Evolutionary conservation across 2,888 invertebrate species (phyloP), one percentile per base, ranked within the genome.

Genomic region (Eristalis tenax): DNA sequence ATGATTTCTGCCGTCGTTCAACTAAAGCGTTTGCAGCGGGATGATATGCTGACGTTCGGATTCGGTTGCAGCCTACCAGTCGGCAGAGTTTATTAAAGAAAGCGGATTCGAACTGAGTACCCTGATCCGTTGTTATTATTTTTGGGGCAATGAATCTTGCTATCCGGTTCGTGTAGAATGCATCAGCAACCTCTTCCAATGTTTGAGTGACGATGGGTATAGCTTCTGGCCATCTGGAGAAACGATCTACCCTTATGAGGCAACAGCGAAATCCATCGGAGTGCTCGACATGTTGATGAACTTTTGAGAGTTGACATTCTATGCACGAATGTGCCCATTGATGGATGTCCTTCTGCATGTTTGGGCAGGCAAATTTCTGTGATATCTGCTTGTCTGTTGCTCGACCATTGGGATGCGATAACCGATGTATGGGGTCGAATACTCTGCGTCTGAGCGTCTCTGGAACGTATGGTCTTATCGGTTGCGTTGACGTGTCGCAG

Each of bases 381-480:
- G n/a, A n/a, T n/a, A 50, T 50, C 13, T 50, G 4, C 13, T 50
- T 50, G 4, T 18, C 56, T 22, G 23, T 57, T 23, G 57, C 4
- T 57, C 57, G 57, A 22, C 57, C 57, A 22, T 1, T 57, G 22
- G 4, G n/a, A 10, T 56, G 11, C 2, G 57, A 57, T 57, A 57
- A 22, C 13, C 57, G 23, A 5, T 23, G 57, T 1, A 23, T 23
- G 23, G 22, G 23, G 23, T 57, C 57, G 57, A 57, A 23, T 2
- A 57, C 35, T 18, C 35, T 35, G 32, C n/a, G 64, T 35, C 64
- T n/a, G n/a, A 28, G 28, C 4, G 15, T 63, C 64, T 64, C 18
- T 64, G 64, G 18, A 64, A 64, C 64, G 11, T 64, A 32, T 32
- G 63, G 32, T 64, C 32, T 63, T 22, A 63, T 28, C 11, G 63